Conservation (phyloP, 2,113 vertebrate species). For the Panthera uncia region DNA sequence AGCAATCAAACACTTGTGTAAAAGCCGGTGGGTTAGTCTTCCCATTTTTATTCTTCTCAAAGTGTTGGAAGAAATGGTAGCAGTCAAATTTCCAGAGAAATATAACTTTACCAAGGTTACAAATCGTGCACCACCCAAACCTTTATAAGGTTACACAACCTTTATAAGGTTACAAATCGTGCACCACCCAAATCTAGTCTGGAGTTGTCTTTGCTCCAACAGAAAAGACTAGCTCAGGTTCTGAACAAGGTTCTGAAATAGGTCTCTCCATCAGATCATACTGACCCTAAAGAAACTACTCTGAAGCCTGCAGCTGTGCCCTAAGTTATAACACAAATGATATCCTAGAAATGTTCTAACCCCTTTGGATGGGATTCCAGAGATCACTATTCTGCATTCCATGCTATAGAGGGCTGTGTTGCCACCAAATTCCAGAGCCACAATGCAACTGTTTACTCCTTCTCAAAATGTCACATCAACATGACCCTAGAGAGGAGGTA, state of each 20-base stretch:
- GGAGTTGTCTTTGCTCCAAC: not conserved
- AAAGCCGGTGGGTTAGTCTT: not conserved
- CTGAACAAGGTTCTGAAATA: not conserved
- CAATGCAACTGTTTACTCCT: conserved; percentile 51
- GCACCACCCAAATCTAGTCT: not conserved
- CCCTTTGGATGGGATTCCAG: not conserved
- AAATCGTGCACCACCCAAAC: not conserved
- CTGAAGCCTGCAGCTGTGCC: not conserved
- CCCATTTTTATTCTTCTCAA: not conserved
- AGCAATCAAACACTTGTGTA: not conserved
- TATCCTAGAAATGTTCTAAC: not conserved
- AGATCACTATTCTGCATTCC: not conserved
- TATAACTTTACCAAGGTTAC: not conserved
- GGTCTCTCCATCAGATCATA: not conserved
- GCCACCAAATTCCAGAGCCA: conserved; percentile 31
- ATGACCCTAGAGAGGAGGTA: conserved; percentile 56
- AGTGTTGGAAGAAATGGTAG: not conserved
- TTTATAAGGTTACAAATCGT: not conserved
- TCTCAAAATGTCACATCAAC: conserved; percentile 63
- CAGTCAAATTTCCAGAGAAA: not conserved
- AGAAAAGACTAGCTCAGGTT: not conserved
- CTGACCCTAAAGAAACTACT: not conserved
- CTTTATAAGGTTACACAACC: no score
- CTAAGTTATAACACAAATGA: not conserved
- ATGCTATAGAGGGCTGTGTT: not conserved